Base-by-base conservation (phyloP, 2,797 vertebrate genomes). In the Lates japonicus region DNA sequence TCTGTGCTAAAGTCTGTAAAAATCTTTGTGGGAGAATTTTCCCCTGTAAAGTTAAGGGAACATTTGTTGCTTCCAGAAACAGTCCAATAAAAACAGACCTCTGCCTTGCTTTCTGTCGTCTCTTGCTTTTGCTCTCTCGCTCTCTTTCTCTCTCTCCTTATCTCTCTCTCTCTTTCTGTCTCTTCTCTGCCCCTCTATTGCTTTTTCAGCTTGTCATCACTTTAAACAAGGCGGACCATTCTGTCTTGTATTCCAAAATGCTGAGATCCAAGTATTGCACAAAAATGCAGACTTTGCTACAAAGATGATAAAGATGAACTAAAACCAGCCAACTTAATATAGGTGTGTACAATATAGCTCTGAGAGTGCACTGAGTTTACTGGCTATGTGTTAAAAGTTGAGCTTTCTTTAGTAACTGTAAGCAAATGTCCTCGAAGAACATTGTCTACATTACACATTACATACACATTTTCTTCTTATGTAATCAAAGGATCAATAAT, bases 31-130 rank as follows among this genome's bases (percentile, higher is more conserved):
- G 89, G 84, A 86, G 80, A 77, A 81, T 44, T 79, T 91, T 81
- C 71, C 86, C 70, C 74, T 48, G 76, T 91, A 89, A 84, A 92
- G 76, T 80, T 80, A 69, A 88, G 78, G 76, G 90, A 93, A 93
- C 89, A 90, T 92, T 90, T 90, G 90, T 86, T 80, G 85, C 90
- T 92, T 92, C 90, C 90, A 92, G 88, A 90, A 85, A 83, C 75
- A 69, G 78, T 84, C 90, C 88, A 90, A 85, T 91, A 92, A 94
- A 93, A 93, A 86, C 87, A 92, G 85, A 74, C 83, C 84, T 80
- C 83, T 60, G 70, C 75, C 46, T 87, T 12, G 14, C 65, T 71
- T 54, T 83, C 81, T 89, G 84, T 87, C 81, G 58, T 83, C 78
- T 76, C 76, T 75, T 54, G 41, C 70, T 52, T 35, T 78, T 46